phyloP scores from a whole-genome alignment of 2,113 vertebrate genomes.

The Mugil cephalus region DNA sequence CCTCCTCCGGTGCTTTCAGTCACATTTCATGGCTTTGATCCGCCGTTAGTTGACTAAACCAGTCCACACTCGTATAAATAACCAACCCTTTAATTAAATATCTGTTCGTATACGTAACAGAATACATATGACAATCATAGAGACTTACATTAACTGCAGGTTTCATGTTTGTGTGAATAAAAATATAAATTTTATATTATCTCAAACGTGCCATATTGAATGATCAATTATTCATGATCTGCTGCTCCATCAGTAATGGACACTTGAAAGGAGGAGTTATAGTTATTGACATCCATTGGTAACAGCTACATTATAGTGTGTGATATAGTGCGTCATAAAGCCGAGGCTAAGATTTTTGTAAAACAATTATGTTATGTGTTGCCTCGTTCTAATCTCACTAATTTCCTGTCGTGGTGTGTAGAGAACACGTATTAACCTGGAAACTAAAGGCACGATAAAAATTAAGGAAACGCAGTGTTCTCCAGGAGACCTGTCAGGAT shows the following conservation, averaged over 20 bases:
- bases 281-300: background rate
- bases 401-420: background rate
- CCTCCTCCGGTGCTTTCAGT: no score
- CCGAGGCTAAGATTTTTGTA: no score
- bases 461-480: background rate
- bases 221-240: background rate
- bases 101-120: no score
- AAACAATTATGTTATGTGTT: background rate
- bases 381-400: background rate
- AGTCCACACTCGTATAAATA: no score
- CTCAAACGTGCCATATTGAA: background rate
- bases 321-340: background rate
- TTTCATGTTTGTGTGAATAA: no score
- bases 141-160: no score
- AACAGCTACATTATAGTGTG: background rate
- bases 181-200: no score
- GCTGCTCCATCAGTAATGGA: background rate
- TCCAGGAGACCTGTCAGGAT: conserved; percentile 21
- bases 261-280: background rate
- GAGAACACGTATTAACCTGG: background rate
- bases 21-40: no score
- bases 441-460: conserved; percentile 11
- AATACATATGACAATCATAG: no score
- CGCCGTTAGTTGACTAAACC: no score
- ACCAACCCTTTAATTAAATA: no score